A percentile compares a stretch with the other conserved stretches of the same genome.
Evolutionary conservation across 2,888 invertebrate species (phyloP).

Genomic region (Lochmaea capreae): DNA sequence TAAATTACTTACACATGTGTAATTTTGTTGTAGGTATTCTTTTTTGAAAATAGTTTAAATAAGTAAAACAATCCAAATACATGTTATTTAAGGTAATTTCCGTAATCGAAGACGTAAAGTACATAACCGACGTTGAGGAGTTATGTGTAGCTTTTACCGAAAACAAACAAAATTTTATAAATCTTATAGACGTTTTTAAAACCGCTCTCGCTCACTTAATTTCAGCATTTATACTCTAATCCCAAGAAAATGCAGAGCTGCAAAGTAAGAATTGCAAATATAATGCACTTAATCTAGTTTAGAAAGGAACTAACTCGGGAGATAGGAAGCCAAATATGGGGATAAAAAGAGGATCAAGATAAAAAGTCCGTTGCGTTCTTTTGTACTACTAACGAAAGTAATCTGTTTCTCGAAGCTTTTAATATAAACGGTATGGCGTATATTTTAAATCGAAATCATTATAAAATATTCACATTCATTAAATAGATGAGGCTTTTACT

Average conservation of each 20-base stretch:
- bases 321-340: constrained; percentile 33
- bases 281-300: constrained; percentile 44
- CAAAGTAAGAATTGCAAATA: constrained; percentile 43
- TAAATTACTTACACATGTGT: too few species aligned
- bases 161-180: constrained; percentile 20
- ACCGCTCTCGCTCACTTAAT: constrained; percentile 42
- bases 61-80: too few species aligned
- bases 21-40: too few species aligned
- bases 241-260: constrained; percentile 43
- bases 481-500: too few species aligned
- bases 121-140: background rate
- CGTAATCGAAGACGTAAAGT: background rate
- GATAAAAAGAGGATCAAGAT: constrained; percentile 33
- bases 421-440: background rate
- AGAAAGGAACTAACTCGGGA: constrained; percentile 42
- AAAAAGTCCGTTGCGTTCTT: constrained; percentile 28
- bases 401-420: constrained; percentile 17
- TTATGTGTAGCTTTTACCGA: background rate
- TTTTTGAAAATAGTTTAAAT: too few species aligned
- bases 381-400: constrained; percentile 17
- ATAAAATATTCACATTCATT: background rate
- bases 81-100: constrained; percentile 40
- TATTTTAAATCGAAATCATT: background rate
- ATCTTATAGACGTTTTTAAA: constrained; percentile 38
- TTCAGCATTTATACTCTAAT: constrained; percentile 43